A percentile compares a stretch with the other conserved stretches of the same genome.
Conservation (phyloP, 2,888 invertebrate species). For the Prosapia bicincta region DNA sequence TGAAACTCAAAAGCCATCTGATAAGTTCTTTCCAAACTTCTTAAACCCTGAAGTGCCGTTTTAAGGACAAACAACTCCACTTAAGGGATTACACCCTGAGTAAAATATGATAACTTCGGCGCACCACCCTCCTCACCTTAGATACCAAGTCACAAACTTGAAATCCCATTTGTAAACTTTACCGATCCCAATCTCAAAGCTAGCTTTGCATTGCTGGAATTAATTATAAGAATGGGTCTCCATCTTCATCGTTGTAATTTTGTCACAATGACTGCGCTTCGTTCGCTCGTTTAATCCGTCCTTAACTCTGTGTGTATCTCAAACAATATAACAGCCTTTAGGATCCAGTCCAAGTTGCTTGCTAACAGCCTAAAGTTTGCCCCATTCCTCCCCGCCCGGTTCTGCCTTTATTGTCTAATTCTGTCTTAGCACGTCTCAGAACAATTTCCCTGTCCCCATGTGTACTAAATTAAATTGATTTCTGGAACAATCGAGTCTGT, state of each 20-base stretch:
- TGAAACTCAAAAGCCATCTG: no score
- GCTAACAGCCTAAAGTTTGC: neutral
- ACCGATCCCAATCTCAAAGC: neutral
- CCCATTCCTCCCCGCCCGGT: neutral
- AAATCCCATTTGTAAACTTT: neutral
- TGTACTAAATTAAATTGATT: constrained; percentile 2
- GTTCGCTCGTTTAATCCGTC: neutral
- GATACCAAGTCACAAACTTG: neutral
- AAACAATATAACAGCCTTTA: neutral
- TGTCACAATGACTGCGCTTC: neutral
- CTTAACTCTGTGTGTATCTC: neutral
- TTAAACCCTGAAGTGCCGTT: neutral
- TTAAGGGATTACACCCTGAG: neutral
- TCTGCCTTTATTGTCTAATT: neutral
- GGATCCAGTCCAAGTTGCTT: neutral
- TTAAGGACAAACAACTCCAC: neutral
- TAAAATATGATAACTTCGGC: neutral
- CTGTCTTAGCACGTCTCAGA: neutral
- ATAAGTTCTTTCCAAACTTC: neutral
- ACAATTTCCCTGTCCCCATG: constrained; percentile 2
- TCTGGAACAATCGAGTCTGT: neutral
- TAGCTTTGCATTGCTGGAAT: neutral
- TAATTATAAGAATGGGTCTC: neutral
- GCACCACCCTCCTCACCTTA: neutral
- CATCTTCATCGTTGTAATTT: neutral